Evolutionary conservation across 2,797 vertebrate genomes (phyloP).

Genomic region (Melanogrammus aeglefinus): DNA sequence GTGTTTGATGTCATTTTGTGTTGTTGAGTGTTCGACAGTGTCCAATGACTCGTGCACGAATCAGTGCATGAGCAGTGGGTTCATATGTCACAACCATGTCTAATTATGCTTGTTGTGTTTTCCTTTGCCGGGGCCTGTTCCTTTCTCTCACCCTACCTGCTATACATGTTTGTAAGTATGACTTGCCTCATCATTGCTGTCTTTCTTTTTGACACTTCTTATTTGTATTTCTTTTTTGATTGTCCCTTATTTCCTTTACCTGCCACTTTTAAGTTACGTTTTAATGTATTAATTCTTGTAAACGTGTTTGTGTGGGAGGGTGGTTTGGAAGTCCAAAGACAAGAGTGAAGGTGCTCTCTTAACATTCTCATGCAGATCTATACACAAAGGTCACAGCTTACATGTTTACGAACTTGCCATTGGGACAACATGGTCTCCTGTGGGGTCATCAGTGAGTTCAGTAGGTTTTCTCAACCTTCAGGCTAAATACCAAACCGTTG

Average conservation of each 20-base stretch:
- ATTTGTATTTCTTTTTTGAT: neutral
- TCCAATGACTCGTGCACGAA: neutral
- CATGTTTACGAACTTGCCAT: neutral
- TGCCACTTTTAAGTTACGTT: neutral
- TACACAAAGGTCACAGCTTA: no score
- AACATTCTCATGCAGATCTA: no score
- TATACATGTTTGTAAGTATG: conserved; percentile 17
- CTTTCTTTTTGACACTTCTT: neutral
- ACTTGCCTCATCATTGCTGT: conserved; percentile 4
- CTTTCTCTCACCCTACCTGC: conserved; percentile 11
- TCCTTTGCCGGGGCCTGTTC: neutral
- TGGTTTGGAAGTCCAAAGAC: neutral
- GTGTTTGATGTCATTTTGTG: neutral
- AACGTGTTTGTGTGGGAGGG: neutral
- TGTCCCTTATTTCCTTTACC: neutral
- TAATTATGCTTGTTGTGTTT: conserved; percentile 6
- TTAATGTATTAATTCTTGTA: neutral
- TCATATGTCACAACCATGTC: conserved; percentile 1
- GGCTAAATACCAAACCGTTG: neutral
- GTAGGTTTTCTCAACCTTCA: neutral
- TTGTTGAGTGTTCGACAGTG: neutral
- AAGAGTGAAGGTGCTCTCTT: neutral
- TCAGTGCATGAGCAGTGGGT: neutral
- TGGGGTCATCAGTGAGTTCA: neutral
- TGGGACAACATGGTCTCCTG: neutral